phyloP scores from a whole-genome alignment of 2,888 invertebrate genomes.

The Corythucha ciliata region DNA sequence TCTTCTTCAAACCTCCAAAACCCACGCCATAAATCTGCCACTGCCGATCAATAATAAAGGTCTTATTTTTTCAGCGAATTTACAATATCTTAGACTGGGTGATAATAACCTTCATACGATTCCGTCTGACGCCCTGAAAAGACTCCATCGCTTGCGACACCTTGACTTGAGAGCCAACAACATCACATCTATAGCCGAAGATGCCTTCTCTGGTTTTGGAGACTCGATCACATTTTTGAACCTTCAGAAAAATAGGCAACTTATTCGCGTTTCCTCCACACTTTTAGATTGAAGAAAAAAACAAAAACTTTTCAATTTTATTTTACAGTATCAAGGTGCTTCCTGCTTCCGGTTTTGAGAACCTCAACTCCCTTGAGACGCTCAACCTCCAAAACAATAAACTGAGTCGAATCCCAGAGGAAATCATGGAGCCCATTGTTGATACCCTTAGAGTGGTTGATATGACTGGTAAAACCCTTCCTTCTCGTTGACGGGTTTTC shows the following conservation, averaged over 20 bases:
- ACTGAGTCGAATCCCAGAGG: slow-evolving; percentile 69
- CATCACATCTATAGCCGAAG: slow-evolving; percentile 70
- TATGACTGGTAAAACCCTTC: slow-evolving; percentile 68
- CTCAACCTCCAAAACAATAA: slow-evolving; percentile 82
- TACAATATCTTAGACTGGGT: slow-evolving; percentile 79
- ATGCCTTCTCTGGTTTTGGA: slow-evolving; percentile 80
- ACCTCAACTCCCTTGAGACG: slow-evolving; percentile 80
- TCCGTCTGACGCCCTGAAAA: slow-evolving; percentile 72
- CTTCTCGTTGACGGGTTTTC: background rate
- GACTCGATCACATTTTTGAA: slow-evolving; percentile 88
- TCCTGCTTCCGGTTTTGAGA: slow-evolving; percentile 76
- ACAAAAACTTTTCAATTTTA: background rate
- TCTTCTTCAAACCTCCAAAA: too few relatives aligned
- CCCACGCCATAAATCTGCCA: too few relatives aligned
- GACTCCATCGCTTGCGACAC: slow-evolving; percentile 76
- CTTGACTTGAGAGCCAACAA: slow-evolving; percentile 81
- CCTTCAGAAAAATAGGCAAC: slow-evolving; percentile 81
- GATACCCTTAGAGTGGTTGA: slow-evolving; percentile 80
- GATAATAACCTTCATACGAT: slow-evolving; percentile 79
- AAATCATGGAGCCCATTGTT: slow-evolving; percentile 79
- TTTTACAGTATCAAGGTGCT: slow-evolving; percentile 64
- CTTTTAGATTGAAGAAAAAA: background rate
- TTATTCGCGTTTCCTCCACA: background rate
- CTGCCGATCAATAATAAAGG: too few relatives aligned
- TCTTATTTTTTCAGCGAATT: slow-evolving; percentile 56